Evolutionary conservation across 2,797 vertebrate genomes (phyloP).

Genomic region (Tinamus major): DNA sequence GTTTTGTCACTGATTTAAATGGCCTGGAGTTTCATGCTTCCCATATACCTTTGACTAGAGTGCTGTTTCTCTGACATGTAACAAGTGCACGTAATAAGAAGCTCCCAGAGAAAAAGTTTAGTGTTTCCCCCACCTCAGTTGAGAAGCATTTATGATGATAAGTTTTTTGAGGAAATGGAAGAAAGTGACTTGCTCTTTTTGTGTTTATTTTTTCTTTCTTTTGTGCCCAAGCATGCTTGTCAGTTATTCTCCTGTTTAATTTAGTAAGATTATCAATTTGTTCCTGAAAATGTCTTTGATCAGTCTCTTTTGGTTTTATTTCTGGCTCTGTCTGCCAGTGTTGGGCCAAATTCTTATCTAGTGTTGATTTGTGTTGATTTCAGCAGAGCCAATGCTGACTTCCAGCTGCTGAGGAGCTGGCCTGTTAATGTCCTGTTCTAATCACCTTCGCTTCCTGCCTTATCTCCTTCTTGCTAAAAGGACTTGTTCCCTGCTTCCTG

Average conservation of each 20-base stretch:
- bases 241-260: not conserved
- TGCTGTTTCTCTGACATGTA: not conserved
- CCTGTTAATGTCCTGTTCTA: not conserved
- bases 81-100: accelerated
- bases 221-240: not conserved
- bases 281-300: not conserved
- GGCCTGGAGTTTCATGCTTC: not conserved
- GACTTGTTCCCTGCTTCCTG: not conserved
- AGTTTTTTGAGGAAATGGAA: not conserved
- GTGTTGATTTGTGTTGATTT: not conserved
- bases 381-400: not conserved
- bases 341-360: not conserved
- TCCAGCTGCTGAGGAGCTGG: not conserved
- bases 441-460: not conserved
- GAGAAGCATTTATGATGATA: not conserved
- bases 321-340: not conserved
- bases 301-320: not conserved
- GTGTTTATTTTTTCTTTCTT: not conserved
- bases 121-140: accelerated
- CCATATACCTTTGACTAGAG: not conserved
- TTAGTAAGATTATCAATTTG: not conserved
- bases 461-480: not conserved
- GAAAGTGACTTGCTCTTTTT: not conserved
- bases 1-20: not conserved
- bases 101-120: not conserved